These are phyloP conservation scores for Phylloscopus trochilus DNA, from an alignment of 2,113 vertebrate genomes.

Conservation along the genomic window DNA sequence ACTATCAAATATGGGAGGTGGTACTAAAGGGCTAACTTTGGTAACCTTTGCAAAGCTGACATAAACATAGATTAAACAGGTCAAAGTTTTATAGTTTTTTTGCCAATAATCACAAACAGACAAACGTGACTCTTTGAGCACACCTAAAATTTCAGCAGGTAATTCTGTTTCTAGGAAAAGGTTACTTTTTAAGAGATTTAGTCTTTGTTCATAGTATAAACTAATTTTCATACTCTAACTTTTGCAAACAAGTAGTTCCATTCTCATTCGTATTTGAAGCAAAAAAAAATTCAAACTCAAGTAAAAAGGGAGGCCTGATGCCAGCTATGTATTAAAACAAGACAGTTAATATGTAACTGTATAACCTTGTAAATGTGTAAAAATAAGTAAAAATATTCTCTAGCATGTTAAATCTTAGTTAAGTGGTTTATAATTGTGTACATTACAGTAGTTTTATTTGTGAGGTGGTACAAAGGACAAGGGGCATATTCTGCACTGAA, in stretches of 20 bases:
- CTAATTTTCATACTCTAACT: background rate
- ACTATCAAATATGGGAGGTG: background rate
- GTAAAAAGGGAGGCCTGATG: background rate
- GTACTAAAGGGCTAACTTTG: background rate
- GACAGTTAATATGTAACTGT: background rate
- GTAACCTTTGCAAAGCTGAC: background rate
- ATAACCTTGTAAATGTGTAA: background rate
- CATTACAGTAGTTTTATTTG: background rate
- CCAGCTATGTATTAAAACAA: background rate
- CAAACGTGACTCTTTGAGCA: background rate
- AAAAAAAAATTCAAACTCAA: background rate
- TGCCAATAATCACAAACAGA: background rate
- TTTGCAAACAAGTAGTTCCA: background rate
- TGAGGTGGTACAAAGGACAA: background rate
- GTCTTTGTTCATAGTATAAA: background rate
- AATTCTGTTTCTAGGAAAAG: background rate
- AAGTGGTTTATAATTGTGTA: background rate
- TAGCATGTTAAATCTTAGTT: background rate
- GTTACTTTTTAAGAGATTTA: background rate
- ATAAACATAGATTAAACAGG: background rate
- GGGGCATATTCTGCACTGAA: background rate
- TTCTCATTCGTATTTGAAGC: background rate
- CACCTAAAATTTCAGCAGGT: background rate
- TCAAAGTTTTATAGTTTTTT: conserved; percentile 7
- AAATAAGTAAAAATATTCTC: background rate